phyloP scores from a whole-genome alignment of 2,797 vertebrate genomes.

The Halcyon smyrnensis region DNA sequence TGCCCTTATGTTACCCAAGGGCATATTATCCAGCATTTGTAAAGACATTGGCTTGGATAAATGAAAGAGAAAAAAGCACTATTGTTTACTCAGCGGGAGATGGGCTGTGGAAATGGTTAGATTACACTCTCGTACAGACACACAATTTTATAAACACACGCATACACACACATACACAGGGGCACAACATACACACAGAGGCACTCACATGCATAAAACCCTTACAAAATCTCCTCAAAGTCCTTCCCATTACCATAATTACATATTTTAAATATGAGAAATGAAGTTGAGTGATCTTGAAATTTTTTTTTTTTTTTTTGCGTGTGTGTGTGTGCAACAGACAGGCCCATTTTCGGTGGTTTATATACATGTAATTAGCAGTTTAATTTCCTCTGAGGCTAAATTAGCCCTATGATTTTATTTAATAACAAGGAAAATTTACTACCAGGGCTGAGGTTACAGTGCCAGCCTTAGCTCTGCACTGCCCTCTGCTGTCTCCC shows the following conservation, averaged over 20 bases:
- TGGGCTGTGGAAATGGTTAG: slow-evolving; percentile 56
- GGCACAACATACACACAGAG: neutral
- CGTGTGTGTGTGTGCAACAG: neutral
- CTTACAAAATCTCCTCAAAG: neutral
- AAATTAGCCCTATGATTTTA: slow-evolving; percentile 78
- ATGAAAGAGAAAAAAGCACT: slow-evolving; percentile 36
- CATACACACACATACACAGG: neutral
- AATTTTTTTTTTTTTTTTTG: slow-evolving; percentile 25
- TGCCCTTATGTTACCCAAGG: slow-evolving; percentile 55
- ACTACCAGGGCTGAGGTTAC: slow-evolving; percentile 13
- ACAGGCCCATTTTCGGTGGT: slow-evolving; percentile 48
- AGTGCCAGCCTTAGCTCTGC: slow-evolving; percentile 74
- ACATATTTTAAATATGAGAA: slow-evolving; percentile 54
- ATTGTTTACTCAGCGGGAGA: slow-evolving; percentile 70
- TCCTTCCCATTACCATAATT: slow-evolving; percentile 21
- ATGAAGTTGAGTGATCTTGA: slow-evolving; percentile 33
- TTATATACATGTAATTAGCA: slow-evolving; percentile 80
- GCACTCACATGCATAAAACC: neutral
- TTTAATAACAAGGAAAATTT: slow-evolving; percentile 72
- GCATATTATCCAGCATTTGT: slow-evolving; percentile 65
- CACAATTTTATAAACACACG: neutral
- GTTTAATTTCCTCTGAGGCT: slow-evolving; percentile 82
- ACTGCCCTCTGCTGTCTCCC: slow-evolving; percentile 81
- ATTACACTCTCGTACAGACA: neutral
- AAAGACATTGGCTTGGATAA: slow-evolving; percentile 63